These are phyloP conservation scores for Falco cherrug DNA, from an alignment of 2,797 vertebrate species.

Conservation along the genomic window DNA sequence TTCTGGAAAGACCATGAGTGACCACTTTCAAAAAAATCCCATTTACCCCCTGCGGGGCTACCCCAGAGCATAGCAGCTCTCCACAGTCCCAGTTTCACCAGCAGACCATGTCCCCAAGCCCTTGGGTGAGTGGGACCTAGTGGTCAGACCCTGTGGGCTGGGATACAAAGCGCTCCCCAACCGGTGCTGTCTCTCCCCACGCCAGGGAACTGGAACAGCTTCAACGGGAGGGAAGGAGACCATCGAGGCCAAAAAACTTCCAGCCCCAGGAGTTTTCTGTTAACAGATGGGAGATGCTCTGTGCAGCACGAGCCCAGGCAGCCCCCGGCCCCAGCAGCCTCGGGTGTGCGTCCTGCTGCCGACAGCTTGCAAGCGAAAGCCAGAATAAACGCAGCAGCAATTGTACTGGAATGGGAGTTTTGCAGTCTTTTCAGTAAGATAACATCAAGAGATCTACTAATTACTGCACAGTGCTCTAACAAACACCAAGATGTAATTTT, in stretches of 20 bases:
- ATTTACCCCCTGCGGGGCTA: not conserved
- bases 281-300: not conserved
- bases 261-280: not conserved
- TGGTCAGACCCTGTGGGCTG: fast-evolving
- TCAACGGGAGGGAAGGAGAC: fast-evolving
- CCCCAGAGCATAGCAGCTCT: not conserved
- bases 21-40: not conserved
- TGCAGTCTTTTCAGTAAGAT: not conserved
- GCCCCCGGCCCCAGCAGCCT: not conserved
- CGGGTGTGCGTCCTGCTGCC: fast-evolving
- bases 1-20: not conserved
- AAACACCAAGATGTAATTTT: not conserved
- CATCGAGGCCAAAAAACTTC: not conserved
- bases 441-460: slow-evolving; percentile 14
- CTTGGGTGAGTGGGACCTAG: not conserved
- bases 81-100: not conserved
- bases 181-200: fast-evolving
- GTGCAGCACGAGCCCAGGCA: fast-evolving
- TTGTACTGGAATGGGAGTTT: not conserved
- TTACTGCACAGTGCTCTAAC: not conserved
- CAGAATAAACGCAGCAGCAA: not conserved
- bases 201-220: not conserved
- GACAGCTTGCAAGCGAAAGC: not conserved
- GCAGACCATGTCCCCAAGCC: not conserved
- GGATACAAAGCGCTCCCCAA: not conserved